phyloP scores from a whole-genome alignment of 2,113 vertebrate genomes.

The Erythrolamprus reginae region DNA sequence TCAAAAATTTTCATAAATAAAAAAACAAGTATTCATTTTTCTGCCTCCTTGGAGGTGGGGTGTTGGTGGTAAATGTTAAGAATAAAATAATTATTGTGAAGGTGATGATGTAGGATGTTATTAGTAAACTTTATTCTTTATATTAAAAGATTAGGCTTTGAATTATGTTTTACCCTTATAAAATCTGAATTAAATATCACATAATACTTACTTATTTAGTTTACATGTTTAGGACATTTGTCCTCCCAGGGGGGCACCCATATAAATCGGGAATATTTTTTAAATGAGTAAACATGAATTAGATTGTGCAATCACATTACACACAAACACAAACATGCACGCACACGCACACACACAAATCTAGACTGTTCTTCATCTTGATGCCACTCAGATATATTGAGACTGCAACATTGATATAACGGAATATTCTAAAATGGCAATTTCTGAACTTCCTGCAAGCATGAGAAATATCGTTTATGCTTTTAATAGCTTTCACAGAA shows the following conservation, averaged over 20 bases:
- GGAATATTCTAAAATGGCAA: neutral
- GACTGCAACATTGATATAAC: neutral
- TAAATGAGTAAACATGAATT: neutral
- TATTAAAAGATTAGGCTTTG: conserved; percentile 1
- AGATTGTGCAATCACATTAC: neutral
- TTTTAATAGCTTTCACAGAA: neutral
- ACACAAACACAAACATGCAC: too few species aligned
- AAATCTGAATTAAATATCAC: neutral
- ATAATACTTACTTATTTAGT: neutral
- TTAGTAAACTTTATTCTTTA: neutral
- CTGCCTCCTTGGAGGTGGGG: neutral
- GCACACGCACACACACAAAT: neutral
- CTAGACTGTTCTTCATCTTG: neutral
- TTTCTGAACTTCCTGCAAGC: neutral
- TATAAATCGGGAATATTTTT: neutral
- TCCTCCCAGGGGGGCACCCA: neutral
- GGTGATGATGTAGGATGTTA: neutral
- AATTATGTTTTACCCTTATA: neutral
- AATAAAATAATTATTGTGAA: neutral
- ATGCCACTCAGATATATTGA: neutral
- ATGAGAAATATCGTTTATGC: neutral
- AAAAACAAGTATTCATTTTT: neutral
- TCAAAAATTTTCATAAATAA: neutral
- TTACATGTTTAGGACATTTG: neutral
- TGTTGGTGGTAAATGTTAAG: neutral